These are phyloP conservation scores for Thelaira solivaga DNA, from an alignment of 2,888 invertebrate genomes.

Conservation along the genomic window DNA sequence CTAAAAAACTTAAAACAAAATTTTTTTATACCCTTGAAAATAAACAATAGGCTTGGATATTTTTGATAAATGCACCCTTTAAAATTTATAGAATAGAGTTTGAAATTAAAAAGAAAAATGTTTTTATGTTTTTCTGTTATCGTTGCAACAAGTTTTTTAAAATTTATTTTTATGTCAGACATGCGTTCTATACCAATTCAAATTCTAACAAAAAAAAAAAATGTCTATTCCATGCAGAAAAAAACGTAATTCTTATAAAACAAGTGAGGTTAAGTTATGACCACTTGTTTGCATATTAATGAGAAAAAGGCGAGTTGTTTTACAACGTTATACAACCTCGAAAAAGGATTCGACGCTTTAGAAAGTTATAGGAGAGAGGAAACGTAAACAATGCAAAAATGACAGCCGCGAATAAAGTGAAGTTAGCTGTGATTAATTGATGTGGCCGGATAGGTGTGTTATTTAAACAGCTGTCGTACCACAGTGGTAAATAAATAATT, in stretches of 20 bases:
- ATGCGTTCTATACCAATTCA: constrained; percentile 10
- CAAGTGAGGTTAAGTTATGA: constrained; percentile 44
- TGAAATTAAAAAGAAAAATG: not conserved
- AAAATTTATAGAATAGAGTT: not conserved
- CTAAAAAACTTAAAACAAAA: no score
- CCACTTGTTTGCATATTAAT: constrained; percentile 58
- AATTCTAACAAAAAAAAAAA: not conserved
- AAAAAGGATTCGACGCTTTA: constrained; percentile 41
- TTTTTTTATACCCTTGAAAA: no score
- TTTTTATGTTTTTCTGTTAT: not conserved
- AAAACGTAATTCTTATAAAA: not conserved
- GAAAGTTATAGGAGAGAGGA: not conserved
- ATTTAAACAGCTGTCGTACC: not conserved
- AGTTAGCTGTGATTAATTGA: constrained; percentile 45
- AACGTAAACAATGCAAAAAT: constrained; percentile 18
- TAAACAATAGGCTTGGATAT: no score
- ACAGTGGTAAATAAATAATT: not conserved
- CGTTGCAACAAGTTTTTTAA: constrained; percentile 43
- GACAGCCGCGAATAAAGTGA: constrained; percentile 26
- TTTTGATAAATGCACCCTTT: not conserved
- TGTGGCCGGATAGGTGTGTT: not conserved
- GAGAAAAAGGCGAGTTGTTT: not conserved
- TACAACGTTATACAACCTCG: not conserved
- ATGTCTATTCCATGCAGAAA: not conserved
- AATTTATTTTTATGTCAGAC: not conserved